Evolutionary conservation across 2,888 invertebrate species (phyloP).

Genomic region (Orgyia antiqua): DNA sequence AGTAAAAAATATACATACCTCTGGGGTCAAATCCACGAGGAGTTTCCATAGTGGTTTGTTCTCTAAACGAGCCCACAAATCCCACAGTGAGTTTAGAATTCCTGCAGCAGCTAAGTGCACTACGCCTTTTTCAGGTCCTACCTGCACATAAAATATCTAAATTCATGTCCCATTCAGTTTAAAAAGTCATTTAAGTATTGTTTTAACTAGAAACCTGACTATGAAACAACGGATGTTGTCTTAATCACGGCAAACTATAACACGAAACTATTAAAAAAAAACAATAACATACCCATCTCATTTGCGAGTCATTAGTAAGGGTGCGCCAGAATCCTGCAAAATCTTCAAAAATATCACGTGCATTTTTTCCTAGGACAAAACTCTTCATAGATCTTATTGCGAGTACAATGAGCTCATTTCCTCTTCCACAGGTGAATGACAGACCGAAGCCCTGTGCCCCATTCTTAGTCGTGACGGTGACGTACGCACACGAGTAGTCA

Average conservation of each 20-base stretch:
- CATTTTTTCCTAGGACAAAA: constrained; percentile 83
- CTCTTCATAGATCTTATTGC: constrained; percentile 84
- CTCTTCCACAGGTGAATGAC: constrained; percentile 92
- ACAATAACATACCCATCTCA: constrained; percentile 87
- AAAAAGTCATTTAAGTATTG: too few species aligned
- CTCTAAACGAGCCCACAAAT: constrained; percentile 91
- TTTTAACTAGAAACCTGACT: too few species aligned
- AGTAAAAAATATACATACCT: constrained; percentile 52
- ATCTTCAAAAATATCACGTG: constrained; percentile 84
- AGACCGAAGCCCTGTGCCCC: constrained; percentile 86
- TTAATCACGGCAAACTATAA: too few species aligned
- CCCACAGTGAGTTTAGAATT: constrained; percentile 94
- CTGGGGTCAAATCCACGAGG: constrained; percentile 89
- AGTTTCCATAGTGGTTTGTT: constrained; percentile 93
- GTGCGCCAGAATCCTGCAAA: constrained; percentile 89
- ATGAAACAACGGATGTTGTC: too few species aligned
- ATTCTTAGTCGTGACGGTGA: constrained; percentile 83
- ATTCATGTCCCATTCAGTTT: too few species aligned
- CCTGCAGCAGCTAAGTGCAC: constrained; percentile 92
- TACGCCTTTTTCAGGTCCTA: constrained; percentile 95
- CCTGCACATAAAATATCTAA: constrained; percentile 55
- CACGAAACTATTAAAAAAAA: too few species aligned
- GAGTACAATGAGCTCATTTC: constrained; percentile 90
- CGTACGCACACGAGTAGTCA: constrained; percentile 94
- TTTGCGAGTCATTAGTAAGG: constrained; percentile 91